Base-by-base conservation (phyloP, 1,140 invertebrate genomes). In the Harpegnathos saltator region DNA sequence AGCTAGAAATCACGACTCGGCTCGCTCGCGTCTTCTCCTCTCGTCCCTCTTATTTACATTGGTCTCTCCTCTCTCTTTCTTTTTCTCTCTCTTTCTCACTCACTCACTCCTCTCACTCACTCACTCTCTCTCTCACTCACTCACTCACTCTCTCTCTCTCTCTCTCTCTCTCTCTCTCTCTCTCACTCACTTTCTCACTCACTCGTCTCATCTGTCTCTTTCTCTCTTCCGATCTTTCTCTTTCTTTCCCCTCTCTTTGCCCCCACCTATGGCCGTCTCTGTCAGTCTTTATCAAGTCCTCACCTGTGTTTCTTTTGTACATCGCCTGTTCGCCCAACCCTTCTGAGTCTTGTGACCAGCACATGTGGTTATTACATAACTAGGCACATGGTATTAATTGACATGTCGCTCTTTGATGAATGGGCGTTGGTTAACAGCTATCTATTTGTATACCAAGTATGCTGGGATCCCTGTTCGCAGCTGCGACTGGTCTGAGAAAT, bases 371-470 rank as follows among this genome's bases (percentile, higher is more conserved):
- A 33, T 84, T 89, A 77, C 29, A 19, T 88, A 88, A 88, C 26
- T 52, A 24, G 75, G 44, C 83, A 88, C 87, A 86, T 89, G 81
- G 68, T 74, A 80, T 17, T 88, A 85, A 87, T 88, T 85, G 61
- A 77, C 50, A 58, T 74, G 56, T 29, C 22, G 1, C 56, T 80
- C 63, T 26, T 69, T 71, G 54, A 80, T 80, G 65, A 80, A 71
- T 71, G 63, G 75, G 75, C 75, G 65, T 80, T 71, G 63, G 52
- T 80, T 80, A 58, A 59, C 17, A 58, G 14, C 52, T 19, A 26
- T 2, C 7, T 77, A 29, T 75, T 29, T 77, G 19, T 3, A 17
- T 48, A 33, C n/a, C 14, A 29, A 14, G 22, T 12, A 77, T 44
- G 58, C 15, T 69, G 0, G 33, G 22, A n/a, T 11, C 33, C 11